Base-by-base conservation (phyloP, 2,888 invertebrate species). In the Nomada flava region DNA sequence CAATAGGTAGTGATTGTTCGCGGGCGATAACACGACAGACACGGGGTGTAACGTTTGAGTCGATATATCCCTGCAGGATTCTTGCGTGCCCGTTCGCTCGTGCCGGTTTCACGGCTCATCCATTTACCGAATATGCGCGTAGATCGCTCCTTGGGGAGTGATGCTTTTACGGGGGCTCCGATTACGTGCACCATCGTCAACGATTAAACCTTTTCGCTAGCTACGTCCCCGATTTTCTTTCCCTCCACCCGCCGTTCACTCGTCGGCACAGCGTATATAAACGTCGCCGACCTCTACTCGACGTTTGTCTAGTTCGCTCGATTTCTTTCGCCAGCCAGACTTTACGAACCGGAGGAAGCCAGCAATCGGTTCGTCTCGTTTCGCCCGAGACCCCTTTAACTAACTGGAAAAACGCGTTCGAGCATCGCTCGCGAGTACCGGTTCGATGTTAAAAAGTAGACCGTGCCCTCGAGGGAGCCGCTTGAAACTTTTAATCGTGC, bases 401-500 rank as follows among this genome's bases (percentile, higher is more conserved):
- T 80, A 83, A 76, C 77, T 78, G 88, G 84, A 90, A 63, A 88
- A 89, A 89, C 84, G 88, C 83, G 83, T 83, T 85, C 83, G 71
- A 79, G 75, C 84, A 79, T 69, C 80, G 73, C 76, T 29, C 79
- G 75, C 79, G 78, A 79, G 55, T 77, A 83, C 78, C 71, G 63
- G 50, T 60, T 59, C 72, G 72, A 82, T 80, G 86, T 83, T 84
- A 85, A 84, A 86, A 85, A 73, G 72, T 69, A 74, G 76, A 59
- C n/a, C 74, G 68, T 72, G 62, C 60, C 64, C 62, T 78, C 71
- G 36, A n/a, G n/a, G 76, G 82, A 85, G 82, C 77, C 83, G 86
- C 82, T 88, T 83, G 79, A 83, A 90, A 91, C 86, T 91, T 90
- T 91, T 89, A 91, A 90, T 91, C 88, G 88, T 73, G 82, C 83